Percentiles rank a stretch among this genome's conserved stretches.
phyloP scores from a whole-genome alignment of 1,140 invertebrate genomes.

The Pectinophora gossypiella region DNA sequence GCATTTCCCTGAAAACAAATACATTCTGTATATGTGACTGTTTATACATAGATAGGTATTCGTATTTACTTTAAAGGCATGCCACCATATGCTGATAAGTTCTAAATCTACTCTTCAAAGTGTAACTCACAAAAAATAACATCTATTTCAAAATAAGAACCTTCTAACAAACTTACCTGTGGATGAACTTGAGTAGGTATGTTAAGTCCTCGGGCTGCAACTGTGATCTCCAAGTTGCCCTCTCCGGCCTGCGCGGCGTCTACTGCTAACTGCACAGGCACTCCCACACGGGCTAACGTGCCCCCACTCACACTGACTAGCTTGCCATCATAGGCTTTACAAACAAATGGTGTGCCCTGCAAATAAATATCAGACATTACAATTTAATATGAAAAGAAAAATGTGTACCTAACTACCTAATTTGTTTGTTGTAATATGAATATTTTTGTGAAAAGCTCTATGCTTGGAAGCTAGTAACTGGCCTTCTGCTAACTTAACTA shows the following conservation, averaged over 20 bases:
- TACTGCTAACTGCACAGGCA: slow-evolving; percentile 94
- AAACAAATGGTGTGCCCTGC: slow-evolving; percentile 92
- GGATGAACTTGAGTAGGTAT: slow-evolving; percentile 98
- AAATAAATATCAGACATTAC: slow-evolving; percentile 19
- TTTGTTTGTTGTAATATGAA: slow-evolving; percentile 6
- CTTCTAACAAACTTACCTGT: slow-evolving; percentile 87
- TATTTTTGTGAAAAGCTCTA: too few relatives aligned
- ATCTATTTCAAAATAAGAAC: too few relatives aligned
- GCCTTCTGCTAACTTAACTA: too few relatives aligned
- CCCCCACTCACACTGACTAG: slow-evolving; percentile 87
- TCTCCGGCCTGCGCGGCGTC: slow-evolving; percentile 98
- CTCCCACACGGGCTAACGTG: slow-evolving; percentile 88
- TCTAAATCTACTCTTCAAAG: too few relatives aligned
- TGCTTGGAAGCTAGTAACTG: too few relatives aligned
- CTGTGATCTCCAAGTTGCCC: slow-evolving; percentile 98
- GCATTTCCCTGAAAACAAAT: slow-evolving; percentile 75
- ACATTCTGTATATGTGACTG: too few relatives aligned
- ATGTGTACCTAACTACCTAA: too few relatives aligned
- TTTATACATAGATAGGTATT: too few relatives aligned
- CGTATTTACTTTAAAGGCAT: too few relatives aligned
- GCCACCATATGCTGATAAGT: too few relatives aligned
- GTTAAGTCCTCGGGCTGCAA: slow-evolving; percentile 93
- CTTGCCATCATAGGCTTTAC: slow-evolving; percentile 95
- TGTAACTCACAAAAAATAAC: too few relatives aligned
- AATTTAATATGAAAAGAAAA: slow-evolving; percentile 3